Conservation (phyloP, 2,797 vertebrate genomes). For the Coranthus polyacanthus region DNA sequence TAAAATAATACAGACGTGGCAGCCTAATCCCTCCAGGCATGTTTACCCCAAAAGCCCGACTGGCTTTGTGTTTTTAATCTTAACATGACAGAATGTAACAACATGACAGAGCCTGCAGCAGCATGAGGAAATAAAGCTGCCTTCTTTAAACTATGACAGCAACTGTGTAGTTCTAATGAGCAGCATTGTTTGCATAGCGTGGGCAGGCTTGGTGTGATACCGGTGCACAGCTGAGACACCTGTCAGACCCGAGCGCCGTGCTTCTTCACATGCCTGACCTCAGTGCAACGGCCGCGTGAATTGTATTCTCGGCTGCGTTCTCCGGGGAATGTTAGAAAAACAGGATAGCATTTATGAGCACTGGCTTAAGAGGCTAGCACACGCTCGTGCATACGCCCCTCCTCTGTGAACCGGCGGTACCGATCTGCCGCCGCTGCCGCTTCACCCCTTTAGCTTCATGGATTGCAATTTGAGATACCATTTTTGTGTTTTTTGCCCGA, state of each 20-base stretch:
- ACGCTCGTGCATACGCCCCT: constrained; percentile 34
- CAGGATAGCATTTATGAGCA: constrained; percentile 56
- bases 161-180: constrained; percentile 22
- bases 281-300: constrained; percentile 18
- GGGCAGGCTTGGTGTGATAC: constrained; percentile 32
- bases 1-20: constrained; percentile 27
- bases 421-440: constrained; percentile 23
- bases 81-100: constrained; percentile 25
- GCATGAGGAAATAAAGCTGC: constrained; percentile 8
- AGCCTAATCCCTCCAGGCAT: constrained; percentile 13
- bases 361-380: constrained; percentile 43
- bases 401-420: constrained; percentile 11
- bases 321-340: constrained; percentile 29
- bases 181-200: constrained; percentile 34
- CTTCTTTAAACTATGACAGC: constrained; percentile 15
- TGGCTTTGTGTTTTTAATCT: constrained; percentile 32
- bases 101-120: constrained; percentile 22
- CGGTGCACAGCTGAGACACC: constrained; percentile 8
- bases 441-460: constrained; percentile 46
- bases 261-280: constrained; percentile 53
- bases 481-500: constrained; percentile 27
- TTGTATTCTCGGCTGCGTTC: constrained; percentile 25
- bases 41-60: constrained; percentile 27
- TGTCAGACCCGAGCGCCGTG: constrained; percentile 26
- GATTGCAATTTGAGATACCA: constrained; percentile 50